phyloP scores from a whole-genome alignment of 1,140 invertebrate species.

The Pachyrhynchus sulphureomaculatus region DNA sequence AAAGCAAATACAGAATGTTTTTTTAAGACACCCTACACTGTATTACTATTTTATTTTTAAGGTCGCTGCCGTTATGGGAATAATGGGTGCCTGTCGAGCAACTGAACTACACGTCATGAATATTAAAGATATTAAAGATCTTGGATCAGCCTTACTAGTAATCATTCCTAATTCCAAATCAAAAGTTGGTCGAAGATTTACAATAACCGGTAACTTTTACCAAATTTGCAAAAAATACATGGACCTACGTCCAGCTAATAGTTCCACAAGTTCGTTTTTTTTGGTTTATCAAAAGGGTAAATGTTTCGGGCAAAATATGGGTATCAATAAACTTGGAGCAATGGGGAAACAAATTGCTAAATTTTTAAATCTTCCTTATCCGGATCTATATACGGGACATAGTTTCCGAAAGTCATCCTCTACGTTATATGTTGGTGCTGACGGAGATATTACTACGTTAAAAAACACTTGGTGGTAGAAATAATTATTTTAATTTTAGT shows the following conservation, averaged over 20 bases:
- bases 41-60: too few relatives aligned
- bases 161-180: conserved; percentile 25
- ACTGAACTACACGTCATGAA: conserved; percentile 10
- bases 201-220: conserved; percentile 21
- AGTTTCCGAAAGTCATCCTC: too few relatives aligned
- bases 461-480: too few relatives aligned
- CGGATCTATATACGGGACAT: too few relatives aligned
- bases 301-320: neutral
- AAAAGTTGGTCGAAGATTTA: conserved; percentile 17
- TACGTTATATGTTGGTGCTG: too few relatives aligned
- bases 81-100: conserved; percentile 25
- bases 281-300: neutral
- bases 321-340: neutral
- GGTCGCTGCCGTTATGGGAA: conserved; percentile 28
- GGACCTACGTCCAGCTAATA: neutral
- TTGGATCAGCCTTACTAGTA: conserved; percentile 14
- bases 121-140: conserved; percentile 17
- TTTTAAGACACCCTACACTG: too few relatives aligned
- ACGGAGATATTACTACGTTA: too few relatives aligned
- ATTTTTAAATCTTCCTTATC: too few relatives aligned
- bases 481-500: too few relatives aligned
- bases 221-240: neutral
- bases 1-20: too few relatives aligned
- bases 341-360: neutral
- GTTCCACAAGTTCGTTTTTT: neutral